phyloP scores from a whole-genome alignment of 2,113 vertebrate genomes.

The Daboia siamensis region DNA sequence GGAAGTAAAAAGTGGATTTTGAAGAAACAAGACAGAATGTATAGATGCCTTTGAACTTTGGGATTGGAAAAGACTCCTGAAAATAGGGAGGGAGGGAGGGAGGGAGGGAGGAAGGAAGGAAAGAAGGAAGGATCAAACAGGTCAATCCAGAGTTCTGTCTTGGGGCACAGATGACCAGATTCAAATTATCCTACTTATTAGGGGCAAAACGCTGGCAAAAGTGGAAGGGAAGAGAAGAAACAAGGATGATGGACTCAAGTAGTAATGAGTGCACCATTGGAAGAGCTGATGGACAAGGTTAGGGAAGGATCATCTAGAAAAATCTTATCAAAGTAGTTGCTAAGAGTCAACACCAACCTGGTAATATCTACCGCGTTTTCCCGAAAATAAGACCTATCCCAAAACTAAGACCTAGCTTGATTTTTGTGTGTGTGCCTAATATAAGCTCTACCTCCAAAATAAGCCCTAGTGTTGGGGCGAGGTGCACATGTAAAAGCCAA shows the following conservation, averaged over 20 bases:
- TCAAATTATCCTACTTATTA: background rate
- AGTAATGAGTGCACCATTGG: background rate
- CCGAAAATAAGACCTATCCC: too few relatives aligned
- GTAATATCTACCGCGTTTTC: background rate
- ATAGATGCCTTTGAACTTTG: background rate
- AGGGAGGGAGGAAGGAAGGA: too few relatives aligned
- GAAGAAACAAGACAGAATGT: background rate
- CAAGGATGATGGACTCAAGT: background rate
- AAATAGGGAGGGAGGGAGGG: background rate
- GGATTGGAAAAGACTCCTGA: background rate
- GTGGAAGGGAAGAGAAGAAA: background rate
- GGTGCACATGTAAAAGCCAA: too few relatives aligned
- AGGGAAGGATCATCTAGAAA: background rate
- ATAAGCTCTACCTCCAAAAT: too few relatives aligned
- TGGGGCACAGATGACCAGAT: background rate
- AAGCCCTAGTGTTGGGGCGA: too few relatives aligned
- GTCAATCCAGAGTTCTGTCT: background rate
- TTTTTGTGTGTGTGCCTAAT: too few relatives aligned
- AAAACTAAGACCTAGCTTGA: too few relatives aligned
- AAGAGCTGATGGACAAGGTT: background rate
- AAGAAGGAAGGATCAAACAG: background rate
- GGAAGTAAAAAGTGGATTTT: background rate
- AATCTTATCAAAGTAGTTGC: background rate
- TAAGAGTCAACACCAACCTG: background rate
- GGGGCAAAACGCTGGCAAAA: background rate